Conservation (phyloP, 1,140 invertebrate species). For the Hylaeus anthracinus region DNA sequence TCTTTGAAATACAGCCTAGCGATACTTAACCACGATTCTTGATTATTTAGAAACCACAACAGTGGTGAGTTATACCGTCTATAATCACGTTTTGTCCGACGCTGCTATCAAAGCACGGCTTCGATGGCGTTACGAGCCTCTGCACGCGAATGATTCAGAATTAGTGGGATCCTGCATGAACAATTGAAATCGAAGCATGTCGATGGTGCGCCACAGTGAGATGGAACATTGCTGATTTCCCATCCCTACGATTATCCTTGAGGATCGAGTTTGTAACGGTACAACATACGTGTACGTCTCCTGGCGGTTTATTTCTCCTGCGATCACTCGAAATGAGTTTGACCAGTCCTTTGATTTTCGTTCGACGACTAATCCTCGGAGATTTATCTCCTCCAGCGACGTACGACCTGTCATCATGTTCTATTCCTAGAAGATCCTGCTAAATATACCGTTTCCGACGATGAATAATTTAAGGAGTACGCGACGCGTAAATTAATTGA, state of each 20-base stretch:
- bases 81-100: no score
- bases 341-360: not conserved
- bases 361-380: conserved; percentile 2
- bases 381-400: not conserved
- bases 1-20: no score
- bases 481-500: not conserved
- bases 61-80: no score
- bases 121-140: no score
- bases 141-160: no score
- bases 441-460: not conserved
- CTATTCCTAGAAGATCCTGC: not conserved
- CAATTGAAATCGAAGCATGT: no score
- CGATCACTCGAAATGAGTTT: not conserved
- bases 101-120: no score
- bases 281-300: not conserved
- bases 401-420: not conserved
- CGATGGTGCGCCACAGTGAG: not conserved
- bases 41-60: no score
- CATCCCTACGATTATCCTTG: not conserved
- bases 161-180: no score
- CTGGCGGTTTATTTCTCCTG: not conserved
- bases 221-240: not conserved
- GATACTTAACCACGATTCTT: no score
- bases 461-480: not conserved
- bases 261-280: conserved; percentile 23